Conservation (phyloP, 2,113 vertebrate species). For the Nyctereutes procyonoides region DNA sequence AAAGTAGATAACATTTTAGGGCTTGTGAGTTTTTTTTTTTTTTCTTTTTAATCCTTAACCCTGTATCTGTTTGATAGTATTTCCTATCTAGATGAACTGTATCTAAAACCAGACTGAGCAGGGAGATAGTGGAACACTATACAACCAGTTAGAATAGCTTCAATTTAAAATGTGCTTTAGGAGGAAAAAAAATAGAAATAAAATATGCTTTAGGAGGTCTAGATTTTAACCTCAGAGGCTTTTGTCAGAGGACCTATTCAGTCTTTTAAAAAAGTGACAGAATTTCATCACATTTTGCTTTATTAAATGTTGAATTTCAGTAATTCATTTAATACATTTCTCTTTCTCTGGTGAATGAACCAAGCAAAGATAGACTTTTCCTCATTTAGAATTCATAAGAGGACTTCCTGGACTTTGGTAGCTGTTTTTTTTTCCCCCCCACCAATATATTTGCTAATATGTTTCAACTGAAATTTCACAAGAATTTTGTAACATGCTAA, state of each 20-base stretch:
- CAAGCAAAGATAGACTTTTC: background rate
- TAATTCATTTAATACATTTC: background rate
- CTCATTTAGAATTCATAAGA: background rate
- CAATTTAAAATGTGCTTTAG: background rate
- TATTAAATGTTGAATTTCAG: background rate
- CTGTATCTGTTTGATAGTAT: background rate
- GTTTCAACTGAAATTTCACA: conserved; percentile 79
- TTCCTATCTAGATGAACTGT: conserved; percentile 1
- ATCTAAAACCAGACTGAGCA: background rate
- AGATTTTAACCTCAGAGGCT: background rate
- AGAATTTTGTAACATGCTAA: conserved; percentile 72
- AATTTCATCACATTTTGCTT: background rate
- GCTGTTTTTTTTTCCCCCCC: background rate
- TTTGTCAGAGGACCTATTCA: background rate
- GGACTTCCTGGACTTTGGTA: background rate
- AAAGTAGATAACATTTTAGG: background rate
- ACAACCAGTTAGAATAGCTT: background rate
- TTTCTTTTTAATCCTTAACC: background rate
- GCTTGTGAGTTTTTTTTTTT: background rate
- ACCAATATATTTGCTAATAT: conserved; percentile 68
- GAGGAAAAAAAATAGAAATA: background rate
- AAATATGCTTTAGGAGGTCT: background rate
- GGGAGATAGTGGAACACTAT: background rate
- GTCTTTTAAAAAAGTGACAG: background rate
- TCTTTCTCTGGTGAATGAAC: conserved; percentile 12